A percentile compares a stretch with the other conserved stretches of the same genome.
phyloP scores from a whole-genome alignment of 2,113 vertebrate species.

The Pterocles orientalis region DNA sequence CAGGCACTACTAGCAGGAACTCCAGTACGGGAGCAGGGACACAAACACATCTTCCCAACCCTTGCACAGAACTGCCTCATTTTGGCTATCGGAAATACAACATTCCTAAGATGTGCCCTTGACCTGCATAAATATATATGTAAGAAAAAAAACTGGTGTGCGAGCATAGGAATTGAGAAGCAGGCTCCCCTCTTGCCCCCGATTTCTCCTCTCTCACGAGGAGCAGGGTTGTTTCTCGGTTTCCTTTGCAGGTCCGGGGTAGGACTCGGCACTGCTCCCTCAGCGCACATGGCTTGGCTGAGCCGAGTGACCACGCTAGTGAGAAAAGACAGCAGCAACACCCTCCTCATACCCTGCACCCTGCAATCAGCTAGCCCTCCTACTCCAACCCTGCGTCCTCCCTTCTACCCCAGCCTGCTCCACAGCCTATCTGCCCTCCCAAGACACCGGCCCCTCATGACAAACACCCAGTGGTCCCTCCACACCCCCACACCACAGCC shows the following conservation, averaged over 20 bases:
- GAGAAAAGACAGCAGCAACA: rapidly evolving
- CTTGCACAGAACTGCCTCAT: rapidly evolving
- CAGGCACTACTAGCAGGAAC: background rate
- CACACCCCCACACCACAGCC: rapidly evolving
- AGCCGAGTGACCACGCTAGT: rapidly evolving
- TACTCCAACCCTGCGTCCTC: rapidly evolving
- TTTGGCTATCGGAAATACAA: background rate
- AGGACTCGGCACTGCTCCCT: background rate
- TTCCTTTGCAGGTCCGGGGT: background rate
- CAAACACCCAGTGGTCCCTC: rapidly evolving
- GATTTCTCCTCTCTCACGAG: background rate
- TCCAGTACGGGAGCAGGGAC: rapidly evolving
- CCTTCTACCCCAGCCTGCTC: background rate
- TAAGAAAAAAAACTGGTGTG: background rate
- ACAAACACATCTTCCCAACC: background rate
- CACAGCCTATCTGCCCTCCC: background rate
- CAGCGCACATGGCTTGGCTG: rapidly evolving
- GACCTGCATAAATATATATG: too few relatives aligned
- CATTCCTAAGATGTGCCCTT: background rate
- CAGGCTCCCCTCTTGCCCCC: background rate
- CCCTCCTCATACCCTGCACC: rapidly evolving
- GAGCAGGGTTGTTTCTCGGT: rapidly evolving
- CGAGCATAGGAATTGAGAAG: background rate
- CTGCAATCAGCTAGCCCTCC: rapidly evolving
- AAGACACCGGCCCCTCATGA: rapidly evolving